A percentile compares a stretch with the other conserved stretches of the same genome.
phyloP scores from a whole-genome alignment of 2,113 vertebrate species.

The Melanerpes formicivorus region DNA sequence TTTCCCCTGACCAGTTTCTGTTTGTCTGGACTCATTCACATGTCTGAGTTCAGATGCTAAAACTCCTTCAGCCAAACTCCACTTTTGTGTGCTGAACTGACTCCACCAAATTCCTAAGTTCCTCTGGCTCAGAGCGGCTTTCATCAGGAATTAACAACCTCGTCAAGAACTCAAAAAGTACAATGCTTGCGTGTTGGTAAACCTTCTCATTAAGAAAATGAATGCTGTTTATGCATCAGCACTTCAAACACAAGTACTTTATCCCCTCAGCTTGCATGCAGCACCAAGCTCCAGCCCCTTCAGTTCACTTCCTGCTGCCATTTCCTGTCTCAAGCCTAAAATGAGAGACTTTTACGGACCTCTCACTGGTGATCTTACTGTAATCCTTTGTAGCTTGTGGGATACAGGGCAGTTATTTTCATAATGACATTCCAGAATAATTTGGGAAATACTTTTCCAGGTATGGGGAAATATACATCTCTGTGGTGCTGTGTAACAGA shows the following conservation, averaged over 20 bases:
- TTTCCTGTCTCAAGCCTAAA: constrained; percentile 50
- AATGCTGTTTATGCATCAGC: background rate
- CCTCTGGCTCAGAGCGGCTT: background rate
- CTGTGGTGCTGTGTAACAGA: background rate
- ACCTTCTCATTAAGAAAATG: background rate
- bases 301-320: constrained; percentile 54
- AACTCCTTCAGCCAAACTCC: background rate
- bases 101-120: background rate
- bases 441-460: background rate
- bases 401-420: background rate
- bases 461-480: background rate
- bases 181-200: background rate
- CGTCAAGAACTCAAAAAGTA: background rate
- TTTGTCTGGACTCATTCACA: background rate
- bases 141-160: background rate
- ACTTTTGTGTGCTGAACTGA: background rate
- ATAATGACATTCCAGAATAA: background rate
- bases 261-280: background rate
- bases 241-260: background rate
- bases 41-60: background rate
- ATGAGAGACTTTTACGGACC: background rate
- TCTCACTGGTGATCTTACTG: background rate
- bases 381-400: background rate
- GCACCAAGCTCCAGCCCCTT: constrained; percentile 9
- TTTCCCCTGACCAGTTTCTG: background rate